Evolutionary conservation across 2,888 invertebrate species (phyloP).

Genomic region (Auanema freiburgensis): DNA sequence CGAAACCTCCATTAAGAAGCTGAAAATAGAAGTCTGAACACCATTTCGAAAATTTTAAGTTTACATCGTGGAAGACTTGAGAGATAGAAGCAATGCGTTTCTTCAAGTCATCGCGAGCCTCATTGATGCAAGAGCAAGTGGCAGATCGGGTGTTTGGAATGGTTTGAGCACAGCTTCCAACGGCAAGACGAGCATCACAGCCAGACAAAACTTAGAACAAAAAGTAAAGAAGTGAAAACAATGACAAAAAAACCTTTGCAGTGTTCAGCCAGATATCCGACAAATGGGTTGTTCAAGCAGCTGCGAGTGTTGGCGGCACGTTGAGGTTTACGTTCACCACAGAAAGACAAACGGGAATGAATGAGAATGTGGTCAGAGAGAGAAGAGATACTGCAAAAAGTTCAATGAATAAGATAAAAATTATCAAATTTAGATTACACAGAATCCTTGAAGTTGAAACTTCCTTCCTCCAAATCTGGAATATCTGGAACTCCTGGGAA

Average conservation of each 20-base stretch:
- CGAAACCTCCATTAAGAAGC: conserved; percentile 53
- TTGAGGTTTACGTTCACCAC: conserved; percentile 61
- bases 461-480: conserved; percentile 62
- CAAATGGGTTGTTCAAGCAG: conserved; percentile 59
- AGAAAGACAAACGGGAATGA: conserved; percentile 60
- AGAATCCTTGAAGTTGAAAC: conserved; percentile 56
- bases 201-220: conserved; percentile 30
- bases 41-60: background rate
- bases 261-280: conserved; percentile 57
- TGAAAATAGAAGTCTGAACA: conserved; percentile 21
- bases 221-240: background rate
- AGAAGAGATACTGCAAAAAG: conserved; percentile 56
- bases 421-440: conserved; percentile 45
- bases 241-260: conserved; percentile 39
- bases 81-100: conserved; percentile 60
- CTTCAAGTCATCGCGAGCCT: conserved; percentile 62
- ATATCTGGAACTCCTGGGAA: conserved; percentile 62
- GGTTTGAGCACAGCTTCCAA: conserved; percentile 45
- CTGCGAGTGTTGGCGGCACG: conserved; percentile 53
- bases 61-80: conserved; percentile 48
- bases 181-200: conserved; percentile 40
- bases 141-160: conserved; percentile 48
- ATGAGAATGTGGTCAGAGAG: conserved; percentile 63
- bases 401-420: conserved; percentile 2
- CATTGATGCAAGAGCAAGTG: conserved; percentile 62